Conservation (phyloP, 2,888 invertebrate genomes). For the Parasteatoda lunata region DNA sequence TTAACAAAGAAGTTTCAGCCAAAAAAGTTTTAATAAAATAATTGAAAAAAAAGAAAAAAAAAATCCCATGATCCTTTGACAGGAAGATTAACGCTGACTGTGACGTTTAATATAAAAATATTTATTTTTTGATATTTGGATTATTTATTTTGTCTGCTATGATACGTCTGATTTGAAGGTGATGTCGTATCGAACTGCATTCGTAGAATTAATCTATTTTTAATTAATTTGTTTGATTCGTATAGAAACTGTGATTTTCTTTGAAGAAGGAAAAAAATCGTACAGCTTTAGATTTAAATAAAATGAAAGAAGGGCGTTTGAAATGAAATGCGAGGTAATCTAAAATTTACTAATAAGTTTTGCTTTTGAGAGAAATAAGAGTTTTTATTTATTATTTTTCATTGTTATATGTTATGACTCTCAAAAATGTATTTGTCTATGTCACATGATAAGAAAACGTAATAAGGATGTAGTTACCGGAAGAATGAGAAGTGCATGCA, state of each 20-base stretch:
- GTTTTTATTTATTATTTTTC: no score
- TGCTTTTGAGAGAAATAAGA: no score
- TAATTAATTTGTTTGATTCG: neutral
- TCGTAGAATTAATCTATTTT: neutral
- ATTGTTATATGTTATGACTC: no score
- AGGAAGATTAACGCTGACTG: constrained; percentile 9
- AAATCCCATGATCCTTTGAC: neutral
- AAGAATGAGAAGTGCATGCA: no score
- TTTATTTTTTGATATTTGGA: constrained; percentile 31
- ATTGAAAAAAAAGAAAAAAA: no score
- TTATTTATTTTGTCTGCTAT: constrained; percentile 47
- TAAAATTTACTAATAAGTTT: no score
- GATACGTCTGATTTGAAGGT: constrained; percentile 56
- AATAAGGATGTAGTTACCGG: no score
- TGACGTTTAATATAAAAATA: constrained; percentile 24
- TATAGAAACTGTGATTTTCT: neutral
- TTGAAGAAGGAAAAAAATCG: no score
- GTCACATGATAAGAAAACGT: no score
- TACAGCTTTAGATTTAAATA: neutral
- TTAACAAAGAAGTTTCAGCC: no score
- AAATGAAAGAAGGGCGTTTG: neutral
- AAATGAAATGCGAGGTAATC: constrained; percentile 9
- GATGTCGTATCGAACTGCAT: constrained; percentile 31
- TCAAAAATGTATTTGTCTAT: no score
- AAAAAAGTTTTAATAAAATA: no score